A percentile compares a stretch with the other conserved stretches of the same genome.
phyloP scores from a whole-genome alignment of 2,888 invertebrate species.

The Caenorhabditis sp. region DNA sequence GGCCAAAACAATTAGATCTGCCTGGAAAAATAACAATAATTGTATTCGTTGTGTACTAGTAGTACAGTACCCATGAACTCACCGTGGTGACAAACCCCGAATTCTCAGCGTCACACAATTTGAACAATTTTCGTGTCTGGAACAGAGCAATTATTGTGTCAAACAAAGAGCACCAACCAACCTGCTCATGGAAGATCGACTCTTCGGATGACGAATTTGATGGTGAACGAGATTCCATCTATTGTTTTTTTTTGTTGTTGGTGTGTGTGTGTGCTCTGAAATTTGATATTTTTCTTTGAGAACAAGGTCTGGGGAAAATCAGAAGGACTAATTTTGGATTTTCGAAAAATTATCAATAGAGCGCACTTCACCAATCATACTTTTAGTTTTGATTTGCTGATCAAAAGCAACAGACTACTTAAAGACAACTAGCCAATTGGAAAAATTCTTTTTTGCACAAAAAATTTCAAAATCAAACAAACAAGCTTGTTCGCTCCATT shows the following conservation, averaged over 20 bases:
- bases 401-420: too few relatives aligned
- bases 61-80: background rate
- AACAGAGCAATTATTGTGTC: constrained; percentile 8
- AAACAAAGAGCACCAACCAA: constrained; percentile 11
- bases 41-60: too few relatives aligned
- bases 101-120: constrained; percentile 30
- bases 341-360: too few relatives aligned
- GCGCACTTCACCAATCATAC: too few relatives aligned
- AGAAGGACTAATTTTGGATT: background rate
- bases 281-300: background rate
- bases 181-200: constrained; percentile 43
- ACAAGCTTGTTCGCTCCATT: too few relatives aligned
- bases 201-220: constrained; percentile 40
- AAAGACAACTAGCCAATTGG: too few relatives aligned
- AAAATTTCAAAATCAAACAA: too few relatives aligned
- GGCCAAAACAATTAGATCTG: constrained; percentile 12
- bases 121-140: constrained; percentile 43
- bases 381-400: too few relatives aligned
- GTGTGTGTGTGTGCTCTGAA: background rate
- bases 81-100: constrained; percentile 41
- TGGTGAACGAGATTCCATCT: constrained; percentile 14
- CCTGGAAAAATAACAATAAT: constrained; percentile 28
- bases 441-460: too few relatives aligned
- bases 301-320: background rate
- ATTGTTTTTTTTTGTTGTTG: background rate